Evolutionary conservation across 2,113 vertebrate genomes (phyloP).

Genomic region (Casuarius casuarius): DNA sequence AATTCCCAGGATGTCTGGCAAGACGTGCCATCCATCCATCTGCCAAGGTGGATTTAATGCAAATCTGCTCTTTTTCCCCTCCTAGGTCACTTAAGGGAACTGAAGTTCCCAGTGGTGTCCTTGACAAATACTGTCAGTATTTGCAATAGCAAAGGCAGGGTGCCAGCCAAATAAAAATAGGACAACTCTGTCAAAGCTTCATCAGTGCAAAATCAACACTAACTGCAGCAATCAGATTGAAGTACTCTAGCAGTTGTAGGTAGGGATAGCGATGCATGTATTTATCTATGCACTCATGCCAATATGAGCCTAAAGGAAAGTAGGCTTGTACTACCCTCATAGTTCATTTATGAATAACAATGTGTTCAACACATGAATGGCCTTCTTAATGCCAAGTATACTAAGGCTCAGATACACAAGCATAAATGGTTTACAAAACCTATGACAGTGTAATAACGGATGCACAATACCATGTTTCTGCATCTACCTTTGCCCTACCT

Average conservation of each 20-base stretch:
- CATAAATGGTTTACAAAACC: background rate
- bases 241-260: background rate
- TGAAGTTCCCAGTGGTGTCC: constrained; percentile 4
- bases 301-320: background rate
- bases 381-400: background rate
- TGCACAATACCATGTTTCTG: rapidly evolving
- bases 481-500: background rate
- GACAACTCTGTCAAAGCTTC: constrained; percentile 21
- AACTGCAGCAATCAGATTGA: constrained; percentile 17
- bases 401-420: background rate
- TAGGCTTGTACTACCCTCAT: background rate
- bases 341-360: background rate
- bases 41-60: background rate
- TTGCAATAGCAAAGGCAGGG: constrained; percentile 23
- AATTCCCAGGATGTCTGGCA: background rate
- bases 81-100: background rate
- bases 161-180: constrained; percentile 45
- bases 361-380: background rate
- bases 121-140: constrained; percentile 25
- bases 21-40: rapidly evolving
- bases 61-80: rapidly evolving
- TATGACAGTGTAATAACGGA: background rate
- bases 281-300: background rate
- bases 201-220: background rate
- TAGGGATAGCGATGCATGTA: background rate